Evolutionary conservation across 2,888 invertebrate species (phyloP), one percentile per base, ranked within the genome.

Genomic region (Graphium colonna): DNA sequence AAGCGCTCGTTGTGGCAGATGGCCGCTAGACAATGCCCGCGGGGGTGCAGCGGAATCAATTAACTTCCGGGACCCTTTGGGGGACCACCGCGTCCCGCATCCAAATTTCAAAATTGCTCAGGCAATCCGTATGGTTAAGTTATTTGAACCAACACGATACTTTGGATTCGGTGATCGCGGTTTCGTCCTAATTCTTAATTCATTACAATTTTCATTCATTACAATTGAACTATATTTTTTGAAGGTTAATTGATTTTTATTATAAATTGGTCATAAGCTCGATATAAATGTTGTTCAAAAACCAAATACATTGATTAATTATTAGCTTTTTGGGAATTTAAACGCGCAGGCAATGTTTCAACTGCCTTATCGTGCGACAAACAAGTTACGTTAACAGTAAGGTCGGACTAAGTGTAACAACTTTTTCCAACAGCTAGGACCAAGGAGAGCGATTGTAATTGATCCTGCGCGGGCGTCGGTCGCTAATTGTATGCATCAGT

Each of bases 11-110:
- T 16, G 16, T 13, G 18, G 40, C 28, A 40, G 39, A 40, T 28
- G 28, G 16, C 39, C 28, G 39, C 48, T 56, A 56, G 45, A 60
- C 60, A 60, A 60, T 60, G 40, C 50, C 41, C 57, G 51, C 55
- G 43, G 53, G 61, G 55, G 55, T 52, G 51, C 51, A 55, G 54
- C 56, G 48, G 52, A 43, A 54, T 53, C 59, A 59, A 60, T 61
- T 62, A 64, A 59, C 59, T 67, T 65, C 67, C 67, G 59, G 64
- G 36, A 9, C 31, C 38, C 13, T 12, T 1, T 7, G 13, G n/a
- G n/a, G 26, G 4, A 3, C 31, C 31, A 3, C 8, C 31, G 4
- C 9, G 31, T 3, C 31, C 36, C 36, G 36, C 36, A 36, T 36
- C n/a, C 1, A 33, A 10, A 33, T 33, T 33, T 10, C 33, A 33